A percentile compares a stretch with the other conserved stretches of the same genome.
These are phyloP conservation scores for Carterocephalus palaemon DNA, from an alignment of 2,888 invertebrate genomes.

Conservation along the genomic window DNA sequence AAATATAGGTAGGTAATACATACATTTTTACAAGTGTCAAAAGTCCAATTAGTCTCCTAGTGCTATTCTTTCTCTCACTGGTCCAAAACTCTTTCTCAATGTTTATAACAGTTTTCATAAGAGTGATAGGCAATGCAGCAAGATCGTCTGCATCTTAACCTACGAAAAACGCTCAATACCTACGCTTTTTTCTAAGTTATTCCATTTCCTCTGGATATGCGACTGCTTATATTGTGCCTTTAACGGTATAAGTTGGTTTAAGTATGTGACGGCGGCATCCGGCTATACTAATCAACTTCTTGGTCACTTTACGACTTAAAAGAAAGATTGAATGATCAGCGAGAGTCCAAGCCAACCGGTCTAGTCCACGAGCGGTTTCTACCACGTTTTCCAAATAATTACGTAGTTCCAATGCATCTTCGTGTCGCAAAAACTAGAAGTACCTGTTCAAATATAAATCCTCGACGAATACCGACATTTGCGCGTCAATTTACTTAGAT, in stretches of 20 bases:
- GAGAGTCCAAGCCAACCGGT: constrained; percentile 36
- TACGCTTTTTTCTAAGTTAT: constrained; percentile 14
- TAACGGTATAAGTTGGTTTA: constrained; percentile 5
- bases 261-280: constrained; percentile 20
- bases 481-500: not conserved
- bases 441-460: constrained; percentile 12
- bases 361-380: constrained; percentile 37
- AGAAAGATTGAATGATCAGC: constrained; percentile 31
- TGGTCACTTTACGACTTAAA: constrained; percentile 22
- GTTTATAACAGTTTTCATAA: no score
- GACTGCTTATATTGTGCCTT: not conserved
- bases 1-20: no score
- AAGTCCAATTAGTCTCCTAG: no score
- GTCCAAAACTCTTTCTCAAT: no score
- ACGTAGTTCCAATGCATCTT: constrained; percentile 28
- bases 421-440: constrained; percentile 11
- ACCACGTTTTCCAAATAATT: constrained; percentile 55
- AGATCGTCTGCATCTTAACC: no score
- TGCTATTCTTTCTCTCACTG: no score
- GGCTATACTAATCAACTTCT: constrained; percentile 21
- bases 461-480: not conserved
- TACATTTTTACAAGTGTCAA: no score
- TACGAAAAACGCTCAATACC: no score
- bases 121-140: no score
- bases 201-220: constrained; percentile 15